Evolutionary conservation across 2,888 invertebrate species (phyloP), one percentile per base, ranked within the genome.

Genomic region (Macrophya annulata): DNA sequence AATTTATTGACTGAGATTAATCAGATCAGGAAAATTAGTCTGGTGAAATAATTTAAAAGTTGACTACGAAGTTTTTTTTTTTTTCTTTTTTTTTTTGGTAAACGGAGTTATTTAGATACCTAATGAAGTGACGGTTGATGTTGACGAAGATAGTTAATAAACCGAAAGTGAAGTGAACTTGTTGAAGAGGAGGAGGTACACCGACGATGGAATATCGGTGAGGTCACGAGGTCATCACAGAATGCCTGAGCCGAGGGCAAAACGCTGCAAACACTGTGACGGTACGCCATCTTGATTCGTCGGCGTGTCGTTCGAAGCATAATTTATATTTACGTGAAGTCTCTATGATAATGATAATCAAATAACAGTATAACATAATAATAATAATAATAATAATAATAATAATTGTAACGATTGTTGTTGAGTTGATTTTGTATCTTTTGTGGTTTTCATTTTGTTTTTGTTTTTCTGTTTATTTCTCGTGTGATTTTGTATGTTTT

Each of bases 261-360:
- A 97, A 95, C 97, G 97, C 96, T 97, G 97, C 97, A 97, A 96
- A 95, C 97, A 97, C 95, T 97, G 97, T 96, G 97, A 97, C 97
- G 97, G 97, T 97, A 96, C 92, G 83, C 83, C 83, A 83, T 83
- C 65, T 83, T 83, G 68, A 83, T 83, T 68, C 83, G 68, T 71
- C 68, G 93, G 84, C 65, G 85, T 77, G 65, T 77, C 85, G 51
- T 65, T 83, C 25, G 62, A 40, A 43, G 62, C 31, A 15, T 81
- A 62, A 81, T 68, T 85, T 37, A 17, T 68, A 62, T 62, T 62
- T 21, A 62, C 62, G 21, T 62, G 72, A 85, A 76, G 82, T 40
- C 77, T n/a, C 25, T 48, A 68, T 37, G 85, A 84, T 82, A 82
- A 85, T 40, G 40, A 81, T 17, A n/a, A 85, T 79, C 21, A 48